A percentile compares a stretch with the other conserved stretches of the same genome.
These are phyloP conservation scores for Eupsilia transversa DNA, from an alignment of 2,888 invertebrate genomes.

Conservation along the genomic window DNA sequence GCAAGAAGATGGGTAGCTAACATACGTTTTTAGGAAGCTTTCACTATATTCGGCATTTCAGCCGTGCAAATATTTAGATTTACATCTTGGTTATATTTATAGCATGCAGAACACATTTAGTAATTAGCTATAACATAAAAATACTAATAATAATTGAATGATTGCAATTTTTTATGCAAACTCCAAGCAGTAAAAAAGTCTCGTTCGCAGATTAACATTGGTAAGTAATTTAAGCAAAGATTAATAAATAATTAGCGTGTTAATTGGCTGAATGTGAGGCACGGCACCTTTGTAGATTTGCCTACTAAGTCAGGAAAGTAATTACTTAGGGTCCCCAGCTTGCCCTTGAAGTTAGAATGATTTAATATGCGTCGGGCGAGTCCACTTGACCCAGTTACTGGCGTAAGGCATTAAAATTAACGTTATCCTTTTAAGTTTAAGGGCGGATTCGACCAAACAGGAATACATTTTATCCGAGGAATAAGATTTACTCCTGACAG, in stretches of 20 bases:
- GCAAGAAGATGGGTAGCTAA: too few relatives aligned
- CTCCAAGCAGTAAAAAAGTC: background rate
- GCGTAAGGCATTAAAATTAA: slow-evolving; percentile 47
- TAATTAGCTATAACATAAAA: too few relatives aligned
- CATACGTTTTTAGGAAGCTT: too few relatives aligned
- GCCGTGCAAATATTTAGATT: too few relatives aligned
- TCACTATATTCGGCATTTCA: too few relatives aligned
- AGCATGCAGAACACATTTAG: too few relatives aligned
- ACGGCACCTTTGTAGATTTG: slow-evolving; percentile 55
- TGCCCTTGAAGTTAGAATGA: slow-evolving; percentile 60
- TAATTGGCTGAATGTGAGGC: slow-evolving; percentile 56
- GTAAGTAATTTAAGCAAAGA: slow-evolving; percentile 38
- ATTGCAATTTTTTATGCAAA: slow-evolving; percentile 11
- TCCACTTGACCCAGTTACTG: slow-evolving; percentile 57
- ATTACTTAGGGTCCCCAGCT: slow-evolving; percentile 56
- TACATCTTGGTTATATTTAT: too few relatives aligned
- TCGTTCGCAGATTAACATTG: slow-evolving; percentile 25
- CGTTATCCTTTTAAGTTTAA: slow-evolving; percentile 41
- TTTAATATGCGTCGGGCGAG: slow-evolving; percentile 57
- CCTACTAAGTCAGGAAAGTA: slow-evolving; percentile 63
- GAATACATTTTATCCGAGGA: too few relatives aligned
- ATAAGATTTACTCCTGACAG: too few relatives aligned
- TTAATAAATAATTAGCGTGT: slow-evolving; percentile 57
- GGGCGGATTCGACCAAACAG: too few relatives aligned
- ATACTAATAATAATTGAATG: too few relatives aligned